These are phyloP conservation scores for Euschistus heros DNA, from an alignment of 1,140 invertebrate genomes.

Conservation along the genomic window DNA sequence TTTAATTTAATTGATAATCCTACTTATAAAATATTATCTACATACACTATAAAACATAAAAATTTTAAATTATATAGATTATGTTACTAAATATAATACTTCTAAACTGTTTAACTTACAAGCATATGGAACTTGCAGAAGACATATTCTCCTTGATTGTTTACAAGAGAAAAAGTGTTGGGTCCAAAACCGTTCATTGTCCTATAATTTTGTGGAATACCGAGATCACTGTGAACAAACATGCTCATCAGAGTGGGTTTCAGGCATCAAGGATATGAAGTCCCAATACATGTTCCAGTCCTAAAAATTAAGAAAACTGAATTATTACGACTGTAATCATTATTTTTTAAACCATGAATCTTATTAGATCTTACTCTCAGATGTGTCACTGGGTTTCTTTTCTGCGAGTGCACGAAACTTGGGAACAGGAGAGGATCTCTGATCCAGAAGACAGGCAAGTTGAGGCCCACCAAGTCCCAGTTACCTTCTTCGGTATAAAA, in stretches of 20 bases:
- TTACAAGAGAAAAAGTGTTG: slow-evolving; percentile 87
- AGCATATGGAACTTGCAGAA: slow-evolving; percentile 92
- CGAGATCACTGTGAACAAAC: slow-evolving; percentile 79
- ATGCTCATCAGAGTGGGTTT: slow-evolving; percentile 73
- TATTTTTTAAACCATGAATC: neutral
- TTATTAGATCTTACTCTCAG: slow-evolving; percentile 49
- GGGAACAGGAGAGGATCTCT: slow-evolving; percentile 84
- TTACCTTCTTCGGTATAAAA: slow-evolving; percentile 93
- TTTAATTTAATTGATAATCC: neutral
- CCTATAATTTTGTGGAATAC: slow-evolving; percentile 79
- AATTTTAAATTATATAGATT: neutral
- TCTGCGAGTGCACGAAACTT: slow-evolving; percentile 83
- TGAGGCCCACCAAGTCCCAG: slow-evolving; percentile 95
- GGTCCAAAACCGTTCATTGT: slow-evolving; percentile 95
- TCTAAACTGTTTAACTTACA: slow-evolving; percentile 35
- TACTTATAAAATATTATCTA: neutral
- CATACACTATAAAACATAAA: too few species aligned
- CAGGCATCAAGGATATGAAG: slow-evolving; percentile 77
- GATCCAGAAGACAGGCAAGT: slow-evolving; percentile 93
- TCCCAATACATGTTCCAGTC: slow-evolving; percentile 92
- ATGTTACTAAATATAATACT: neutral
- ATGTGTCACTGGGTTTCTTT: slow-evolving; percentile 86
- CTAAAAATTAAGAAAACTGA: slow-evolving; percentile 31
- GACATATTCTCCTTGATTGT: slow-evolving; percentile 60
- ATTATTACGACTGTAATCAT: neutral